Conservation (phyloP, 2,888 invertebrate genomes). For the Dichetophora obliterata region DNA sequence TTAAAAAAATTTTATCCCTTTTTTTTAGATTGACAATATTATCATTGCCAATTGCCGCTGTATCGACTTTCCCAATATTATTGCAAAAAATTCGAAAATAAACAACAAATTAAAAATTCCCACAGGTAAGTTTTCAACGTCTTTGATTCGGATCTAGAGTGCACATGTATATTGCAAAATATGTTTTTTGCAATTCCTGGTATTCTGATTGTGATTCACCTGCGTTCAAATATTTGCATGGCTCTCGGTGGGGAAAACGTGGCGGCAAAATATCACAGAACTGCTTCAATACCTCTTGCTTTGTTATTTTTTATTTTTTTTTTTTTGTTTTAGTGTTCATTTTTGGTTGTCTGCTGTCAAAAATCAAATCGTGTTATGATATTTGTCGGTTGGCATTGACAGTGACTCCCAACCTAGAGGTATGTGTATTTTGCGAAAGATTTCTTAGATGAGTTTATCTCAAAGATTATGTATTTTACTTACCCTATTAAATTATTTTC, state of each 20-base stretch:
- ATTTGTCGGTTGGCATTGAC: not conserved
- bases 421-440: too few relatives aligned
- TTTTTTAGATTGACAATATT: too few relatives aligned
- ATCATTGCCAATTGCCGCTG: too few relatives aligned
- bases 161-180: slow-evolving; percentile 18
- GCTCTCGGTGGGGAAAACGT: not conserved
- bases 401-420: not conserved
- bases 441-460: too few relatives aligned
- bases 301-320: slow-evolving; percentile 11
- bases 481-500: too few relatives aligned
- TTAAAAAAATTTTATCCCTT: too few relatives aligned
- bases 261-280: slow-evolving; percentile 38
- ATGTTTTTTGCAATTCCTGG: not conserved
- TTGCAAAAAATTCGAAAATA: not conserved
- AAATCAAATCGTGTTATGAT: slow-evolving; percentile 3
- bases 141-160: not conserved
- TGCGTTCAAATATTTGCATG: not conserved
- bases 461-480: too few relatives aligned
- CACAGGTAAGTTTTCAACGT: slow-evolving; percentile 9
- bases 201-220: not conserved
- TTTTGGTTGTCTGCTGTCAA: slow-evolving; percentile 47
- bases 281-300: slow-evolving; percentile 42
- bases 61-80: not conserved
- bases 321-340: not conserved
- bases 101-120: not conserved